Evolutionary conservation across 1,140 invertebrate genomes (phyloP), one percentile per base, ranked within the genome.

Genomic region (Zaprionus gabonicus): DNA sequence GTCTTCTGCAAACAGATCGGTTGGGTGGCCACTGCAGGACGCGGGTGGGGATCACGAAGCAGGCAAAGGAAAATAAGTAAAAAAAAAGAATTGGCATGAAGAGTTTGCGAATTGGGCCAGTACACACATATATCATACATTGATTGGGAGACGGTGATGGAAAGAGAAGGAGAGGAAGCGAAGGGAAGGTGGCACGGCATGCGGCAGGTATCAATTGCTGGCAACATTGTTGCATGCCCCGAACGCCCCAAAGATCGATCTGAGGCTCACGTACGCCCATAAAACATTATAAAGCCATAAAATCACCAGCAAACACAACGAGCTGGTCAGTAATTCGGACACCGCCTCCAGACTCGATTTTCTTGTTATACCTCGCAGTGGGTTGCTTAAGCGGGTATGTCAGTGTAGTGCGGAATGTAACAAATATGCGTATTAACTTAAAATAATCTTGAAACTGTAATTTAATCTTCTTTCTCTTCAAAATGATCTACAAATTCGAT

Each of bases 1-100:
- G 91, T 82, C 81, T 91, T 92, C 57, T 92, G 93, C 73, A 94
- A 71, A 76, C 94, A 94, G 67, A 94, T 93, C 25, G 94, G 94
- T 72, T 94, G 94, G 13, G 93, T 93, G 59, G 94, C 93, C 57
- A 94, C 94, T 94, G 75, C 27, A 68, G 49, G 44, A 56, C n/a
- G 56, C 23, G 36, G 60, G 31, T 2, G 31, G 38, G 49, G 38
- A 69, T 31, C 9, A 20, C 3, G 3, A 36, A 34, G 7, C 12
- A 7, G 31, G 20, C n/a, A 59, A 13, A 64, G 3, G 25, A 41
- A 38, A 23, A 46, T 13, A n/a, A 63, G 31, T 27, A 15, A 31
- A 23, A 27, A 7, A 9, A 15, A 31, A 23, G 44, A 62, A 31
- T 28, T 49, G 41, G 31, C 28, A 62, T 46, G 12, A 55, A 27